Percentiles rank a stretch among this genome's conserved stretches.
Evolutionary conservation across 1,140 invertebrate genomes (phyloP).

Genomic region (Reticulitermes speratus): DNA sequence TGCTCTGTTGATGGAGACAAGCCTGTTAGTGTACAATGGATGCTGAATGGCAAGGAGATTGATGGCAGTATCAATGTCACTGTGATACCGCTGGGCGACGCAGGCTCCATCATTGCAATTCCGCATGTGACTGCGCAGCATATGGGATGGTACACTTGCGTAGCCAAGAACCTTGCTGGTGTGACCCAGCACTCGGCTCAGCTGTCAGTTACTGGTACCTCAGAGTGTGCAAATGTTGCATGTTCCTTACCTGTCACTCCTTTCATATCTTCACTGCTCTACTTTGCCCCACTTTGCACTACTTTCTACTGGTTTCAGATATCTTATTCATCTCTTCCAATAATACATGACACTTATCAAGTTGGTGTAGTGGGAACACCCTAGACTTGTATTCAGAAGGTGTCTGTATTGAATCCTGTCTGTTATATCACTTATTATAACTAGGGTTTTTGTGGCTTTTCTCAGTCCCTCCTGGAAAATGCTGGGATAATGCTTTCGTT

Average conservation of each 20-base stretch:
- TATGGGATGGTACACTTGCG: slow-evolving; percentile 78
- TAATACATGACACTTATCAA: too few species aligned
- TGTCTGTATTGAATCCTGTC: too few species aligned
- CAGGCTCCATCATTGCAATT: slow-evolving; percentile 64
- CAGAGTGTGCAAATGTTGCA: not conserved
- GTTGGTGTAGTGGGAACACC: too few species aligned
- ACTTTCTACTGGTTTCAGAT: too few species aligned
- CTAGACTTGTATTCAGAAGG: too few species aligned
- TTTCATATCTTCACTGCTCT: too few species aligned
- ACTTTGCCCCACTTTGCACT: too few species aligned
- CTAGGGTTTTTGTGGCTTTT: too few species aligned
- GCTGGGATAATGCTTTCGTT: too few species aligned
- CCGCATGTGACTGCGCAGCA: slow-evolving; percentile 68
- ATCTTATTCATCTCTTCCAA: too few species aligned
- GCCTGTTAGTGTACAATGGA: slow-evolving; percentile 61
- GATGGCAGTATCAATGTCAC: slow-evolving; percentile 49
- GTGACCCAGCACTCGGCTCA: slow-evolving; percentile 47
- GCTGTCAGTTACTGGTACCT: slow-evolving; percentile 42
- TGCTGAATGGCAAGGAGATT: slow-evolving; percentile 58
- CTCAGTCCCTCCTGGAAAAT: too few species aligned
- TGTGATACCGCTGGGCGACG: slow-evolving; percentile 39
- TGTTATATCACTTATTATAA: too few species aligned
- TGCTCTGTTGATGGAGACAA: slow-evolving; percentile 54
- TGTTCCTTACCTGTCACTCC: not conserved
- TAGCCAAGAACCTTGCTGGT: slow-evolving; percentile 71